These are phyloP conservation scores for Prunella fulvescens DNA, from an alignment of 2,113 vertebrate species.

Conservation along the genomic window DNA sequence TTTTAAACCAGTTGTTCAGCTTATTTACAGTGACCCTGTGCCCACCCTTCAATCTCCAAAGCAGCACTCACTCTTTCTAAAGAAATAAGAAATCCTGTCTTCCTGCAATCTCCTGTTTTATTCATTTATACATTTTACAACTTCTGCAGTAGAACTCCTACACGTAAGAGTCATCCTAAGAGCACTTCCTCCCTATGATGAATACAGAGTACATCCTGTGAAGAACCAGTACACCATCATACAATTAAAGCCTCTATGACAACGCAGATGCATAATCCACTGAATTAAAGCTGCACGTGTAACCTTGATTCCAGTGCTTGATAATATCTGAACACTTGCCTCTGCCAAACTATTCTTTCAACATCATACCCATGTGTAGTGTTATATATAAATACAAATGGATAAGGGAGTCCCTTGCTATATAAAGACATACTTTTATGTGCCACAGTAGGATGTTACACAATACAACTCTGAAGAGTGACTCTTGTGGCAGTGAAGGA, in stretches of 20 bases:
- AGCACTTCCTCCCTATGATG: neutral
- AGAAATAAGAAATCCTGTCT: neutral
- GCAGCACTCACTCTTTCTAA: neutral
- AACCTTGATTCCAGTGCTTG: neutral
- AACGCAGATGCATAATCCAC: neutral
- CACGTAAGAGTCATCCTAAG: neutral
- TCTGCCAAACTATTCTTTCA: slow-evolving; percentile 28
- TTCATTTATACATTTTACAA: slow-evolving; percentile 34
- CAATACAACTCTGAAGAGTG: neutral
- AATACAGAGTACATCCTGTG: neutral
- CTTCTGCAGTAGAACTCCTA: slow-evolving; percentile 32
- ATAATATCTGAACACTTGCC: neutral
- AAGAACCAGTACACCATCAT: neutral
- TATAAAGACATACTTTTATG: slow-evolving; percentile 24
- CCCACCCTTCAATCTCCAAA: neutral
- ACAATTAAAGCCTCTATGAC: neutral
- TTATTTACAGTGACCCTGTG: neutral
- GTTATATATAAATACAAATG: neutral
- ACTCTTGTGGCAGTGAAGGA: slow-evolving; percentile 31
- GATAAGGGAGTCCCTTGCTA: slow-evolving; percentile 22
- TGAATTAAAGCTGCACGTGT: neutral
- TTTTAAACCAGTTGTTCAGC: neutral
- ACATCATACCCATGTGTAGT: neutral
- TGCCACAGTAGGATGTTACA: slow-evolving; percentile 45
- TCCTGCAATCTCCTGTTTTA: neutral